Base-by-base conservation (phyloP, 2,888 invertebrate species). In the Ophraella communa region DNA sequence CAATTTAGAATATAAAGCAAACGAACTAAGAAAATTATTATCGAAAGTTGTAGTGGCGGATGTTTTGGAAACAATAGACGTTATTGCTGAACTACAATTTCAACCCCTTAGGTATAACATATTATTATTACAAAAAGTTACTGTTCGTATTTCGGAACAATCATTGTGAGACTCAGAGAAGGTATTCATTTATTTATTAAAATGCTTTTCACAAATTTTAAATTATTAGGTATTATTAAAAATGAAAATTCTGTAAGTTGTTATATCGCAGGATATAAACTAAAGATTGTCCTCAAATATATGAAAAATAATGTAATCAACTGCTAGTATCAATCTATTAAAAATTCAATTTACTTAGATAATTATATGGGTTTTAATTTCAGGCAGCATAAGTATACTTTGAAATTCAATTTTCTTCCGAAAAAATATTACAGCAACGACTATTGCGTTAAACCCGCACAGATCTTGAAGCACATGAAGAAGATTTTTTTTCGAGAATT, bases 41-140 rank as follows among this genome's bases (percentile, higher is more conserved):
- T 94, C 91, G 52, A 87, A 88, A 71, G 93, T 96, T 0, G 89
- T 89, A 0, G 83, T 98, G 3, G 85, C 89, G 0, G 91, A 96
- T 81, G 89, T 96, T 8, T 80, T 96, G 57, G 89, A 93, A 79
- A 88, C 87, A 69, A 86, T 93, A 3, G 84, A 87, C 57, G 87
- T 92, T 0, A 81, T 83, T 3, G 65, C 67, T 3, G 84, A 84
- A 76, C 79, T 93, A 63, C 84, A 87, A 0, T 80, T 87, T 0
- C 69, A 74, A 0, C 88, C 89, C 0, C 76, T 83, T 1, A 84
- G 89, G 58, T 84, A 67, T 4, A 55, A 53, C 17, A 11, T n/a
- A 14, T 20, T 23, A n/a, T 24, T n/a, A 39, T n/a, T n/a, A n/a
- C n/a, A n/a, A n/a, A n/a, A n/a, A n/a, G n/a, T 21, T 21, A 10